Base-by-base conservation (phyloP, 2,888 invertebrate genomes). In the Diaperis boleti region DNA sequence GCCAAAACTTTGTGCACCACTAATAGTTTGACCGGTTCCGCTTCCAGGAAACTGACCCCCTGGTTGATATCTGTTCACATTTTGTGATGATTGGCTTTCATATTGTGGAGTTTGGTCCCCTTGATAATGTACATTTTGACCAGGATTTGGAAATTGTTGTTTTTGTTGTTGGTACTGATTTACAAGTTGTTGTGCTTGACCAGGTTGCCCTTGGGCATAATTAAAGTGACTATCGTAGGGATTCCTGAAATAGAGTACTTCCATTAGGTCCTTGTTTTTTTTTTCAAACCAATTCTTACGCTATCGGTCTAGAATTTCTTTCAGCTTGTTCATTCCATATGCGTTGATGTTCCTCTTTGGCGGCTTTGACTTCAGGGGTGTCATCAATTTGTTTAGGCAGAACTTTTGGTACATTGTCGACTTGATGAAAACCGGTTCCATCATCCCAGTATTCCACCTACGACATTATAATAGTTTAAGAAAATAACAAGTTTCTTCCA, bases 351-450 rank as follows among this genome's bases (percentile, higher is more conserved):
- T 88, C 89, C 47, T 88, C 85, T 65, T 90, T 87, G 22, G 91
- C 92, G 10, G 85, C 87, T 61, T 85, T 84, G 2, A 92, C 91
- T 64, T 87, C 91, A 0, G 89, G 88, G 0, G 88, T 87, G 76
- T 91, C 91, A 66, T 88, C 86, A 7, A 86, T 85, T 0, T 87
- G 89, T 75, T 85, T 81, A 52, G 88, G 86, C 47, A 84, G 83
- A 47, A 86, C 84, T 71, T 87, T 86, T 8, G 89, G 89, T 1
- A 89, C 81, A 76, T 92, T 91, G 74, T 91, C 91, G 62, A 89
- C 87, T 66, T 91, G 91, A 81, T 92, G 91, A 84, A 92, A 92
- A n/a, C 92, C 92, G 67, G 86, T 83, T 67, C 87, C 86, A 76
- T 91, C 90, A 61, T 91, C 90, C 86, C 89, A 91, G 79, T 92